Conservation (phyloP, 2,797 vertebrate species). For the Rhinichthys osculus region DNA sequence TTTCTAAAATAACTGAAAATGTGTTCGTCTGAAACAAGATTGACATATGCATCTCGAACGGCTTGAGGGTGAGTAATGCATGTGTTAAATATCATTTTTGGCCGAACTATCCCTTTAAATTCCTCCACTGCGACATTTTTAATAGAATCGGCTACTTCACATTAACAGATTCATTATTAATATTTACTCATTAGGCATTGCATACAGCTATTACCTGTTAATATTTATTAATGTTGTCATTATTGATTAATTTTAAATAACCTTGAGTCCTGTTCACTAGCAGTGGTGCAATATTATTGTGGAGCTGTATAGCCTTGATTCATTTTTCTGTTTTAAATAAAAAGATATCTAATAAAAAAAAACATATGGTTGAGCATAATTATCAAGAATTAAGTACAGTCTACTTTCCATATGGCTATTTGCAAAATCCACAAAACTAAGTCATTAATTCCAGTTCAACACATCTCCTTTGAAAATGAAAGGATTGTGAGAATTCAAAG, state of each 20-base stretch:
- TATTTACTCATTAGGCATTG: not conserved
- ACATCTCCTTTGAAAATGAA: slow-evolving; percentile 42
- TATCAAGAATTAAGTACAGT: slow-evolving; percentile 12
- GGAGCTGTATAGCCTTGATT: not conserved
- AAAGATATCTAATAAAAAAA: not conserved
- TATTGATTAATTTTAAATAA: slow-evolving; percentile 6
- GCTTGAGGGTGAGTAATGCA: no score
- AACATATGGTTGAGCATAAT: slow-evolving; percentile 33
- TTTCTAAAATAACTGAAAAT: no score
- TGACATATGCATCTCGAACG: no score
- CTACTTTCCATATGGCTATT: slow-evolving; percentile 46
- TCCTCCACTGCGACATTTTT: not conserved
- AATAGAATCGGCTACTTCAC: not conserved
- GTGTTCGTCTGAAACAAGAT: no score
- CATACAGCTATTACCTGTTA: not conserved
- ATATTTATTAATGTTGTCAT: not conserved
- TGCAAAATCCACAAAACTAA: slow-evolving; percentile 38
- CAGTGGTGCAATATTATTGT: not conserved
- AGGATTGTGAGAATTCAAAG: slow-evolving; percentile 38
- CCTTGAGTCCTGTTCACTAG: not conserved
- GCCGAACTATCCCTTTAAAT: no score
- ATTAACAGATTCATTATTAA: not conserved
- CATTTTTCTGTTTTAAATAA: not conserved
- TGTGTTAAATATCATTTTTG: no score
- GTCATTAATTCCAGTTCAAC: slow-evolving; percentile 27